These are phyloP conservation scores for Achroia grisella DNA, from an alignment of 1,140 invertebrate species.

Conservation along the genomic window DNA sequence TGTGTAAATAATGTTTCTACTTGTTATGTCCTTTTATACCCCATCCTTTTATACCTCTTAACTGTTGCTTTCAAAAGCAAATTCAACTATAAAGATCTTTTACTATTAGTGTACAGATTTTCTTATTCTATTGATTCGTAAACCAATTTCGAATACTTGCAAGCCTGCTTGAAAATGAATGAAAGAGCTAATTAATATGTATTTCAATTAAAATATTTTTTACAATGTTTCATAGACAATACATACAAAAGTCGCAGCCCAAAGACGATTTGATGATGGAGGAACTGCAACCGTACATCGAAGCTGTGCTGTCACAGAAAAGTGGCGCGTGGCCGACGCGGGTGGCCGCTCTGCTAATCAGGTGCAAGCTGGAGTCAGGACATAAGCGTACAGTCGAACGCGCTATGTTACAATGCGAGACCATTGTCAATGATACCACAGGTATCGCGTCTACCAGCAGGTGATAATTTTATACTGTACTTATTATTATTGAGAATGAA, in stretches of 20 bases:
- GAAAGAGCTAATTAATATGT: no score
- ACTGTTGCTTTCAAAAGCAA: no score
- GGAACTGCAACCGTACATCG: conserved; percentile 86
- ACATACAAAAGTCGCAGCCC: conserved; percentile 82
- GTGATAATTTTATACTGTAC: conserved; percentile 15
- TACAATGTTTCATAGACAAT: conserved; percentile 67
- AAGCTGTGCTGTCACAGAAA: conserved; percentile 76
- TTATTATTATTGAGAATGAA: no score
- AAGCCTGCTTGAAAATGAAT: no score
- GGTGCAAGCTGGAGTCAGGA: conserved; percentile 84
- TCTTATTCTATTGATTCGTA: no score
- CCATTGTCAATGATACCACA: conserved; percentile 78
- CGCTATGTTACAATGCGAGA: conserved; percentile 89
- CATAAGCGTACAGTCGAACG: conserved; percentile 88
- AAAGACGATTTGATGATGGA: conserved; percentile 85
- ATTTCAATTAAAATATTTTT: no score
- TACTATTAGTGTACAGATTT: no score
- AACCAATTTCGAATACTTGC: no score
- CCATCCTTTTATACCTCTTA: no score
- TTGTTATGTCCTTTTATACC: neutral
- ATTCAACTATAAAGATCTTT: no score
- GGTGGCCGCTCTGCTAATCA: conserved; percentile 79
- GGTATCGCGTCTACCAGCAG: conserved; percentile 31
- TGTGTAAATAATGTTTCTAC: conserved; percentile 75
- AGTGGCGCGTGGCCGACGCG: conserved; percentile 84